A percentile compares a stretch with the other conserved stretches of the same genome.
phyloP scores from a whole-genome alignment of 2,113 vertebrate species.

The Ciconia stormi region DNA sequence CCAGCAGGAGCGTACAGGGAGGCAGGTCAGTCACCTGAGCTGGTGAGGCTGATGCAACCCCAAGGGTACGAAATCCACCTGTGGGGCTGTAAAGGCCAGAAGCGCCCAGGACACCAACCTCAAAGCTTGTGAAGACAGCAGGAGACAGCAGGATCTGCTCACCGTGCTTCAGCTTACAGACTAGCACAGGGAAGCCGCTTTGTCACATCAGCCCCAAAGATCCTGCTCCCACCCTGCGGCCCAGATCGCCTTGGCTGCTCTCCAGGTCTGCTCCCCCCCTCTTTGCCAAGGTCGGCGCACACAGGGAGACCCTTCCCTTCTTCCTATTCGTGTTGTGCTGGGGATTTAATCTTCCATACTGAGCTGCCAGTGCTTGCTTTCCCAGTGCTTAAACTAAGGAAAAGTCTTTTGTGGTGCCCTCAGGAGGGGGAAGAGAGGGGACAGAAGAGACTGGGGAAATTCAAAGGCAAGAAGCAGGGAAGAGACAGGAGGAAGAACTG shows the following conservation, averaged over 20 bases:
- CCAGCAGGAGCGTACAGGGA: neutral
- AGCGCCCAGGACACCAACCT: neutral
- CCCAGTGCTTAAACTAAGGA: neutral
- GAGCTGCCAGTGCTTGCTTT: neutral
- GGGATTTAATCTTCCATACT: neutral
- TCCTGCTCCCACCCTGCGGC: neutral
- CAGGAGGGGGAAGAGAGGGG: neutral
- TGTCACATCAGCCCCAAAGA: neutral
- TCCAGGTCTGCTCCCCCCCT: fast-evolving
- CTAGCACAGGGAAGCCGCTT: neutral
- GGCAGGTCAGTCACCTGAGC: neutral
- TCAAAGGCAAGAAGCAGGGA: neutral
- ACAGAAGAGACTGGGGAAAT: neutral
- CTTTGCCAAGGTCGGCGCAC: fast-evolving
- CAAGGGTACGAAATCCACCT: neutral
- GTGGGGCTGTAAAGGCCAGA: neutral
- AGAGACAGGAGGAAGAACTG: neutral
- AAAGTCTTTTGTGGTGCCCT: neutral
- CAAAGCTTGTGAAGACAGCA: neutral
- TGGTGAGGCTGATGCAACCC: neutral
- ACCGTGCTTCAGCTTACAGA: neutral
- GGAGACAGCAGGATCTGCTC: neutral
- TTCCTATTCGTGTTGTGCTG: fast-evolving
- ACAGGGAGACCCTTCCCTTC: neutral
- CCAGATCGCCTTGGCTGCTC: neutral